A percentile compares a stretch with the other conserved stretches of the same genome.
Evolutionary conservation across 2,797 vertebrate genomes (phyloP).

Genomic region (Cossypha caffra): DNA sequence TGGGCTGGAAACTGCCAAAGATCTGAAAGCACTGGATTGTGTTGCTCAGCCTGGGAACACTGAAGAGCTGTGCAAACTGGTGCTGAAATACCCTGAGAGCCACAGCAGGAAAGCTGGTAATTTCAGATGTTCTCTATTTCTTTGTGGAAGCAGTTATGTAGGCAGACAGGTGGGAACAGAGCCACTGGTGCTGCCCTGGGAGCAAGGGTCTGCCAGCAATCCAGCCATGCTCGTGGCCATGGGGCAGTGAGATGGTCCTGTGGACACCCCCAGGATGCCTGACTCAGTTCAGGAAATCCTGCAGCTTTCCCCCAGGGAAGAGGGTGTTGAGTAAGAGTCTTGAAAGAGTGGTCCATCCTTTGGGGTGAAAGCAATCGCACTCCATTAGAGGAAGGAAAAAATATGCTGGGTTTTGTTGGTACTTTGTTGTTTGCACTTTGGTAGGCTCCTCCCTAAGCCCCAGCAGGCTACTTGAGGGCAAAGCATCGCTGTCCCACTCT

Average conservation of each 20-base stretch:
- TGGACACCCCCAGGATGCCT: not conserved
- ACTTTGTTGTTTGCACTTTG: not conserved
- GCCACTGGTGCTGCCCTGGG: not conserved
- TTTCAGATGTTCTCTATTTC: not conserved
- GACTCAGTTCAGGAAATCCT: not conserved
- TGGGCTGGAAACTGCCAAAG: not conserved
- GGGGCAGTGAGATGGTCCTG: not conserved
- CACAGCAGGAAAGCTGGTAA: not conserved
- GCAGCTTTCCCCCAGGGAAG: accelerated
- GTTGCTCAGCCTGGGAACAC: not conserved
- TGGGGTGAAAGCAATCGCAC: not conserved
- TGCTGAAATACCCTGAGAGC: not conserved
- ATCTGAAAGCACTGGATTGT: not conserved
- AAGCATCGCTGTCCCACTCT: not conserved
- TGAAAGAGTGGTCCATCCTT: not conserved
- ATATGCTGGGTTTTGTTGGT: not conserved
- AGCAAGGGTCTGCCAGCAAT: accelerated
- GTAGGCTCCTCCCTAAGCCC: not conserved
- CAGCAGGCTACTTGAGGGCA: not conserved
- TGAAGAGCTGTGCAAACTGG: not conserved
- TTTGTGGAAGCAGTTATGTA: not conserved
- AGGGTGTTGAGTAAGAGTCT: not conserved
- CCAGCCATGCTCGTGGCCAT: accelerated
- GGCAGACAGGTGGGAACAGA: not conserved
- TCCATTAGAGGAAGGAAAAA: not conserved